Conservation (phyloP, 2,797 vertebrate species). For the Micromesistius poutassou region DNA sequence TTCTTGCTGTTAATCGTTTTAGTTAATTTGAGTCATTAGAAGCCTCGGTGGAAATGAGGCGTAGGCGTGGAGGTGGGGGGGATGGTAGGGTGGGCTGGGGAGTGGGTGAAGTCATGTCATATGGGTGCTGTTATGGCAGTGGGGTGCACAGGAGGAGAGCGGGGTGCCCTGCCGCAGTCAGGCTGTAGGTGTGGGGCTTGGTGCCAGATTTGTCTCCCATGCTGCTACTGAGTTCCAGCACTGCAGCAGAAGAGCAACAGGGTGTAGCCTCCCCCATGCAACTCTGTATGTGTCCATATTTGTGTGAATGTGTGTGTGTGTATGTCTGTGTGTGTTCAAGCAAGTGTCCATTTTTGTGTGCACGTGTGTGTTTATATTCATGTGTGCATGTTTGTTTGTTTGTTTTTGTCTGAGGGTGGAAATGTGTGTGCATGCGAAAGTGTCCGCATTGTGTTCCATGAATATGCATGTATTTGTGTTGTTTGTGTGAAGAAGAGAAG, state of each 20-base stretch:
- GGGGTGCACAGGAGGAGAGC: slow-evolving; percentile 22
- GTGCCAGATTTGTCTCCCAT: slow-evolving; percentile 42
- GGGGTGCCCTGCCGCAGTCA: slow-evolving; percentile 56
- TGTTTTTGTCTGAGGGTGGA: too few relatives aligned
- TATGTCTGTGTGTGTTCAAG: background rate
- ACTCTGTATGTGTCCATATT: slow-evolving; percentile 4
- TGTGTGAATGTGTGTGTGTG: background rate
- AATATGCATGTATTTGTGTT: slow-evolving; percentile 20
- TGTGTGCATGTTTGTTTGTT: background rate
- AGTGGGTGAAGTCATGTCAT: slow-evolving; percentile 18
- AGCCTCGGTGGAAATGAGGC: slow-evolving; percentile 21
- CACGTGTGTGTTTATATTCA: background rate
- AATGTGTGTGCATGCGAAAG: too few relatives aligned
- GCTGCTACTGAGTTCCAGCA: slow-evolving; percentile 61
- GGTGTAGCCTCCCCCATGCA: slow-evolving; percentile 40
- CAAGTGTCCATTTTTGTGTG: background rate
- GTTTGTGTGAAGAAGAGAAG: slow-evolving; percentile 2
- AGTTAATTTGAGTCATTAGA: slow-evolving; percentile 52
- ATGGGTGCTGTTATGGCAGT: background rate
- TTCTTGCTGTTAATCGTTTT: slow-evolving; percentile 38
- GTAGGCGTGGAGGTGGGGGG: slow-evolving; percentile 6
- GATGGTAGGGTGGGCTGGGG: slow-evolving; percentile 18
- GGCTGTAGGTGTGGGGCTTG: slow-evolving; percentile 46
- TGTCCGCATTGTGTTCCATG: slow-evolving; percentile 6
- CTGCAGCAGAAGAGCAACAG: slow-evolving; percentile 64